Base-by-base conservation (phyloP, 2,113 vertebrate genomes). In the Gobio gobio region DNA sequence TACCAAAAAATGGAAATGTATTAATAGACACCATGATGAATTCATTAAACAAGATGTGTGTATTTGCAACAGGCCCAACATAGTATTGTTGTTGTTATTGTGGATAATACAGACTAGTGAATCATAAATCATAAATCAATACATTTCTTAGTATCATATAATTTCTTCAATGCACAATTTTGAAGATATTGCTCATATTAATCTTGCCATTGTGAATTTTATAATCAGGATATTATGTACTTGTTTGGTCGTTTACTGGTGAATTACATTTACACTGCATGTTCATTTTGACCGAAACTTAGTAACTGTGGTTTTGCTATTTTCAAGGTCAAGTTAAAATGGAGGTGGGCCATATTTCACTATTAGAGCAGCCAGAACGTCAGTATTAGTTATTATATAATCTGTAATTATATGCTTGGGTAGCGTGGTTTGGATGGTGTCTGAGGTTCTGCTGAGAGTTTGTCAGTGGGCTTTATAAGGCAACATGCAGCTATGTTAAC, bases 391-490 rank as follows among this genome's bases (percentile, higher is more conserved):
- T 64, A 70, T 78, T 83, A 74, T 64, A 68, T 77, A 77, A 84
- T 77, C n/a, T 82, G 26, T 84, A 78, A 88, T 84, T 84, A 86
- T 84, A 63, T 68, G 75, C 40, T 74, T 81, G 58, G 66, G 36
- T 83, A 54, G 29, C 13, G 68, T 85, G 80, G 80, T 83, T 83
- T 78, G 85, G 80, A 83, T 63, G 68, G 45, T 66, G 59, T 49
- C 73, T 68, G 63, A 86, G 58, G 70, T 61, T 75, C 20, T 58
- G 26, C 68, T 80, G 61, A 70, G 59, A 73, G 83, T 86, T 73
- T 61, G 4, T 83, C 80, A 78, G 70, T 58, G 54, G 59, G 66
- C 3, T 86, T 86, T 63, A 80, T 73, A 43, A 59, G 78, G 33
- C 81, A 83, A 79, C 66, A 45, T 68, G 20, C 68, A 77, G 49